Base-by-base conservation (phyloP, 1,140 invertebrate genomes). In the Melitaea cinxia region DNA sequence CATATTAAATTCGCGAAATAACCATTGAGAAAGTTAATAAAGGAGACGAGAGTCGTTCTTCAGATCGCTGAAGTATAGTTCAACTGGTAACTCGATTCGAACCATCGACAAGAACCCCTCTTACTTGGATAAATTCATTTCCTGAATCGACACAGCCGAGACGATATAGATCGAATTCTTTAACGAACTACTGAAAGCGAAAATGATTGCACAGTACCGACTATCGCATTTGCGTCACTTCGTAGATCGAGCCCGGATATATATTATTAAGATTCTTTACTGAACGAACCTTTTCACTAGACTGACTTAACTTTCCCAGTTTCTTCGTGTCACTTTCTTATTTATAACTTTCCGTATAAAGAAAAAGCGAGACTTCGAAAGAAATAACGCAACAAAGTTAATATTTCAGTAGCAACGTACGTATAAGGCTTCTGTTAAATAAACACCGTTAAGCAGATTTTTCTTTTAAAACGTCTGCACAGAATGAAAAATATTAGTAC, bases 91-190 rank as follows among this genome's bases (percentile, higher is more conserved):
- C 49, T 66, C 59, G 59, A 70, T 70, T 59, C 64, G 24, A 45
- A 68, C 42, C 62, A 61, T 69, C 60, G 57, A 59, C 56, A 26
- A 69, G 54, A 52, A 64, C 57, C 61, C 26, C 47, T 79, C n/a
- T n/a, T n/a, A n/a, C n/a, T n/a, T n/a, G n/a, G n/a, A n/a, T 74
- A 72, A 75, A 74, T 70, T 73, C 61, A 75, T 79, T 79, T 79
- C 74, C 77, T 65, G 68, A 68, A 75, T 53, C 61, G 70, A 77
- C 68, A 73, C 56, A 45, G 55, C 54, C 10, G 19, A 47, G 17
- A 5, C 10, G 52, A 55, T 50, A 52, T 49, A 63, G 39, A 72
- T 75, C 68, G 62, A 72, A 70, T 72, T 54, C 70, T 21, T 12
- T 10, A 45, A 0, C 42, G 42, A 23, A 47, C 14, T 42, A 42